Base-by-base conservation (phyloP, 1,140 invertebrate genomes). In the Helicoverpa armigera region DNA sequence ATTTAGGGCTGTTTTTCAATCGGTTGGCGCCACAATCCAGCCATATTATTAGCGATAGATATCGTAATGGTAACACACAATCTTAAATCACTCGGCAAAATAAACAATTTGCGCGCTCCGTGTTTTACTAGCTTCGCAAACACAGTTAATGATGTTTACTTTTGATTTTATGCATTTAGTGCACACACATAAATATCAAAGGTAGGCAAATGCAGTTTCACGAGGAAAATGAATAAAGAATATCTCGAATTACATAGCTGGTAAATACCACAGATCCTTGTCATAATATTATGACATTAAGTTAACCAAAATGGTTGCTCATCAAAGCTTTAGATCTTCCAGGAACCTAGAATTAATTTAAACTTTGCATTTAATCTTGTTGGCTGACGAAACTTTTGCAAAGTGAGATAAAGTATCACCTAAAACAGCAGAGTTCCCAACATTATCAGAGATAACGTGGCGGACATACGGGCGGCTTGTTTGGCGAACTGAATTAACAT, bases 331-430 rank as follows among this genome's bases (percentile, higher is more conserved):
- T 80, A 81, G 70, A 83, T 82, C 81, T 82, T 72, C 73, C 81
- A 80, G 84, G 82, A 89, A 84, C 83, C 87, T 90, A 86, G 90
- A 92, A 94, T 94, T 94, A 92, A 92, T 94, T 94, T 92, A 94
- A 94, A 94, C 91, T 94, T 94, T 94, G 77, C 90, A 90, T 92
- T 94, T 92, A 94, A 92, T 94, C 91, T 92, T 88, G 89, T 94
- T 91, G 87, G 89, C 88, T 90, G 85, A 88, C 87, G 87, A 89
- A 92, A 92, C 86, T 92, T 94, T 90, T 85, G 80, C 85, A 87
- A 88, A 92, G 85, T 91, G 85, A 89, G 90, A 94, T 92, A 91
- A 92, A 94, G 89, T 91, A 92, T 89, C 87, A 89, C 88, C 91
- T 89, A 91, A 91, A 91, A 91, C 86, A 91, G 86, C 86, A 87